Evolutionary conservation across 2,113 vertebrate species (phyloP), one percentile per base, ranked within the genome.

Genomic region (Erythrocercus mccallii): DNA sequence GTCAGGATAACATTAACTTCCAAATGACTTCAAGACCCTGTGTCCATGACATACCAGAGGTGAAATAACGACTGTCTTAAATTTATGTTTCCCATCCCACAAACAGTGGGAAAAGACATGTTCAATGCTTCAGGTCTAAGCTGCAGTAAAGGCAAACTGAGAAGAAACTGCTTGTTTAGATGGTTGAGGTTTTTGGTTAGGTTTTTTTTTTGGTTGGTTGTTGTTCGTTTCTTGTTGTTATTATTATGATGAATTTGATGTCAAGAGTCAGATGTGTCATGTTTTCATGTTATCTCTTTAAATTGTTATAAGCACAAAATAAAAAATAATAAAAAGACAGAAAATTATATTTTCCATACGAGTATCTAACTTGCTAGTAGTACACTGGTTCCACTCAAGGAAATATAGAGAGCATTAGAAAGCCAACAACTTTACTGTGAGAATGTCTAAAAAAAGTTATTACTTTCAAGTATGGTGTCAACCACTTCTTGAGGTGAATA

Each of bases 141-240:
- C 37, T 73, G 14, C 54, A 12, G 8, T 21, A 92, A 91, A 81
- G 8, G 0, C 12, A 89, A 60, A 56, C 5, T n/a, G 12, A 57
- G 35, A 90, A 70, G 8, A 72, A 90, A 66, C 6, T n/a, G 3
- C 19, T 90, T 80, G 28, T 88, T 93, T 33, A 64, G 25, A 50
- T 35, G 5, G 2, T 5, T 58, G 21, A 25, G 1, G 5, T 2
- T 18, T 71, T 82, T 30, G 9, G 2, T 22, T 74, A 60, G 3
- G 0, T 56, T 51, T 8, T 69, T 48, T 31, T 10, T 8, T 40
- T 35, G 5, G 7, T 56, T 47, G 3, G 1, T n/a, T n/a, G 12
- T 10, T 51, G 6, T 27, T 72, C 9, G 1, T 23, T 65, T 47
- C 3, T 27, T 19, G 3, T 10, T 37, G 0, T 37, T 45, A 15